These are phyloP conservation scores for Bos taurus DNA, from an alignment of 2,113 vertebrate species.

Conservation along the genomic window DNA sequence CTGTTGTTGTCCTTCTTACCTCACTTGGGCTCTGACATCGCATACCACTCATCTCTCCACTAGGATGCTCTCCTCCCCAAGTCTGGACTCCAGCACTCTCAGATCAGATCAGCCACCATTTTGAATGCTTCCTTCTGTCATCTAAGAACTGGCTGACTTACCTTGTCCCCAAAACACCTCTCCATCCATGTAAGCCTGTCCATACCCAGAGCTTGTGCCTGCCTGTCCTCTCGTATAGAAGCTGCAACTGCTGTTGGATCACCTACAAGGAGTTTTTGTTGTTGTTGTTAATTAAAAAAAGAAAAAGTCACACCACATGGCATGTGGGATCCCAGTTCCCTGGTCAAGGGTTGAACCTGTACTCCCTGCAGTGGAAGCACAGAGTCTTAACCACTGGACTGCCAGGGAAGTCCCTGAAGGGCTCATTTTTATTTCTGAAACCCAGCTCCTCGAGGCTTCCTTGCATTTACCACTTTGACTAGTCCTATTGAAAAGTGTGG, in stretches of 20 bases:
- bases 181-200: not conserved
- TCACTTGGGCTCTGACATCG: not conserved
- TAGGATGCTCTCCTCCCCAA: not conserved
- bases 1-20: not conserved
- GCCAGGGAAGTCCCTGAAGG: not conserved
- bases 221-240: not conserved
- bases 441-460: not conserved
- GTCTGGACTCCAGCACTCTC: not conserved
- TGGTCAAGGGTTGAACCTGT: rapidly evolving
- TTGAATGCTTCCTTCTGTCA: not conserved
- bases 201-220: not conserved
- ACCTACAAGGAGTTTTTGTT: not conserved
- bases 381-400: not conserved
- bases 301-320: not conserved
- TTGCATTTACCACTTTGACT: not conserved
- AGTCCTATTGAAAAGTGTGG: not conserved
- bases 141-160: not conserved
- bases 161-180: not conserved
- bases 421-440: not conserved
- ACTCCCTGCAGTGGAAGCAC: not conserved
- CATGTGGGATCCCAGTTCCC: not conserved
- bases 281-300: not conserved
- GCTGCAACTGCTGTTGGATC: not conserved
- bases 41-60: not conserved
- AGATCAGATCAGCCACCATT: not conserved